Evolutionary conservation across 1,140 invertebrate species (phyloP), one percentile per base, ranked within the genome.

Genomic region (Homalodisca vitripennis): DNA sequence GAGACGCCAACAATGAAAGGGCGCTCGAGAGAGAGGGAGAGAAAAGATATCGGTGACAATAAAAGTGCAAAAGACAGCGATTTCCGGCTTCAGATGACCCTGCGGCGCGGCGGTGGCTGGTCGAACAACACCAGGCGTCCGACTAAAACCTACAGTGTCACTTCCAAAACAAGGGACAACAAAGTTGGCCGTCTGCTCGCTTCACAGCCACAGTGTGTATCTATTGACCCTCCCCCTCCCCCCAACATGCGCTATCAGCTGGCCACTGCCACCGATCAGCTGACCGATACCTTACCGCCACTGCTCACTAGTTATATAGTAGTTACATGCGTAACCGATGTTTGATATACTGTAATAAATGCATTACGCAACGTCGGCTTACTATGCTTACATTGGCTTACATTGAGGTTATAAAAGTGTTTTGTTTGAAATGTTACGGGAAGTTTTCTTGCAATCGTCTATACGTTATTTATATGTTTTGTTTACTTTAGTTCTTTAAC

Each of bases 151-250:
- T n/a, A 63, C 60, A 63, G 60, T 63, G 60, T 63, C 27, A 63
- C 60, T 63, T 66, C 26, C 63, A 66, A 66, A 66, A 66, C 63
- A 66, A 66, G 34, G 60, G 63, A 66, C 34, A 66, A 66, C n/a
- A 47, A 29, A 14, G 22, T 29, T 60, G 22, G 27, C 20, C 29
- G 22, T 60, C 17, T 60, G 14, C 22, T 60, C 14, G 17, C 55
- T 26, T 60, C 6, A 10, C 34, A 17, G 34, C 6, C 34, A n/a
- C 34, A 10, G 6, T 17, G 34, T 41, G 34, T 41, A 41, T 41
- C 34, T 41, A 41, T 41, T 41, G 34, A 41, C 63, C 34, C 22
- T 27, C 34, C 26, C 41, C 34, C n/a, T 14, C 32, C 32, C 20
- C 32, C n/a, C 63, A n/a, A 3, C 55, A n/a, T 60, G 17, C 29